These are phyloP conservation scores for Lasioglossum malachurum DNA, from an alignment of 2,888 invertebrate genomes.

Conservation along the genomic window DNA sequence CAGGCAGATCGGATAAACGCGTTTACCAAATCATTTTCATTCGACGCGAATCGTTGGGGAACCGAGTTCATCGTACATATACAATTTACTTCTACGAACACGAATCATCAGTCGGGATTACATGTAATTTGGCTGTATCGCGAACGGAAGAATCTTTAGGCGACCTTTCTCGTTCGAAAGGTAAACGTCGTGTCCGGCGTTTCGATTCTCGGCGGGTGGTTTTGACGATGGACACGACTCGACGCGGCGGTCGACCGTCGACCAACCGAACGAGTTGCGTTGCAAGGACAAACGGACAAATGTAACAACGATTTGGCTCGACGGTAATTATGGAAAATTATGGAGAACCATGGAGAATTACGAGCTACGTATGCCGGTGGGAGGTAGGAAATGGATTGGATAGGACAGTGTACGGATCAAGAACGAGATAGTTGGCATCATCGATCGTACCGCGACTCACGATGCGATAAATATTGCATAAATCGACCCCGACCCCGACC, in stretches of 20 bases:
- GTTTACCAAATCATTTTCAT: neutral
- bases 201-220: neutral
- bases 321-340: conserved; percentile 1
- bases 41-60: neutral
- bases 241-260: neutral
- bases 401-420: neutral
- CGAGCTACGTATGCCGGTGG: neutral
- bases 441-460: too few relatives aligned
- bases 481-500: neutral
- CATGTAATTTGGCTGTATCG: conserved; percentile 25
- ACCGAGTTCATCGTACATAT: neutral
- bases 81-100: conserved; percentile 17
- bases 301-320: neutral
- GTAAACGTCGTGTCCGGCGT: neutral
- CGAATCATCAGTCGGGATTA: conserved; percentile 14
- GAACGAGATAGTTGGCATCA: neutral
- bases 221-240: neutral
- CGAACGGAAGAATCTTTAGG: conserved; percentile 37
- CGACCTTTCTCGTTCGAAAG: neutral
- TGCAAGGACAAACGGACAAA: conserved; percentile 13
- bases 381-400: conserved; percentile 1
- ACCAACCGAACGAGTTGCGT: neutral
- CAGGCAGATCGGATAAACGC: conserved; percentile 18
- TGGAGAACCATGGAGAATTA: neutral
- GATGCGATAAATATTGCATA: neutral